Conservation (phyloP, 2,797 vertebrate species). For the Florisuga fusca region DNA sequence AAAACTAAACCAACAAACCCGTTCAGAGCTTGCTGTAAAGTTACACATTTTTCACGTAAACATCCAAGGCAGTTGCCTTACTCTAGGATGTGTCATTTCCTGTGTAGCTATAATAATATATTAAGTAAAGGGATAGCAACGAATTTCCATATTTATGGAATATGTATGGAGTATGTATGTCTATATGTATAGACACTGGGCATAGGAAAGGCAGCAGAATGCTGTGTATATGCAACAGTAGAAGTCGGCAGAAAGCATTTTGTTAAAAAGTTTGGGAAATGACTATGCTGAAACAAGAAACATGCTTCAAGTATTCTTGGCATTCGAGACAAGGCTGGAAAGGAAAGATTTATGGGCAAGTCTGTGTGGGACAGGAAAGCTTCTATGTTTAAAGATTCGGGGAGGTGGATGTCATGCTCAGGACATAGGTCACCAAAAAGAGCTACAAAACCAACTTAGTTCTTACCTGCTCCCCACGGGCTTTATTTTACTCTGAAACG, state of each 20-base stretch:
- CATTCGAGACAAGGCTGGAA: constrained; percentile 6
- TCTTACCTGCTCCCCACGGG: constrained; percentile 32
- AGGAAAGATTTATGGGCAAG: neutral
- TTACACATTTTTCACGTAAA: constrained; percentile 33
- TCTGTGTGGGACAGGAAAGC: constrained; percentile 18
- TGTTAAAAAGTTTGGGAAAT: constrained; percentile 3
- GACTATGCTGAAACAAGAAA: constrained; percentile 9
- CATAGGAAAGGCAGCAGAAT: neutral
- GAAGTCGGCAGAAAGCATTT: neutral
- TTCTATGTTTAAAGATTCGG: neutral
- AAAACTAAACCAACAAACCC: neutral
- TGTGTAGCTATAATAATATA: constrained; percentile 37
- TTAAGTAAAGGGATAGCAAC: constrained; percentile 28
- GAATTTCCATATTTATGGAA: constrained; percentile 9
- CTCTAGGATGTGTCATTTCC: constrained; percentile 61
- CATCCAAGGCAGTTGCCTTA: constrained; percentile 48
- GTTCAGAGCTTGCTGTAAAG: neutral
- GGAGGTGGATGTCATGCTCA: neutral
- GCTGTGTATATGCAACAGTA: neutral
- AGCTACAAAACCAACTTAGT: neutral
- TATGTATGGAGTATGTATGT: no score
- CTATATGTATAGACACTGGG: neutral
- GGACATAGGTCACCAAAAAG: constrained; percentile 28
- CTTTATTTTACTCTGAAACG: constrained; percentile 8
- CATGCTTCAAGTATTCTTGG: constrained; percentile 19